Evolutionary conservation across 2,113 vertebrate species (phyloP), one percentile per base, ranked within the genome.

Genomic region (Takifugu flavidus): DNA sequence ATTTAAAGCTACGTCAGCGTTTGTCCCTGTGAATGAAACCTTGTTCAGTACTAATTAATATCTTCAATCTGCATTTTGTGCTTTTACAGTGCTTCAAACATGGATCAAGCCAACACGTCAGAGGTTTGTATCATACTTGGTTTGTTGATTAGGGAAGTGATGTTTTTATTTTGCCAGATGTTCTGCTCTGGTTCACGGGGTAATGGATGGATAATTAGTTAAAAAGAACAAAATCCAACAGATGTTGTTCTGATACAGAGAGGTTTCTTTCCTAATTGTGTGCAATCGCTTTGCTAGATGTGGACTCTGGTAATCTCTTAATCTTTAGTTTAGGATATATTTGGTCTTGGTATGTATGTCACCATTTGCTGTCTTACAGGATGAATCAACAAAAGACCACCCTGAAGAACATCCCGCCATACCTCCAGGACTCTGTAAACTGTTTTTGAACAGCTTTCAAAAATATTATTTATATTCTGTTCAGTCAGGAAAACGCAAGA

Each of bases 101-200:
- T 91, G 91, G 89, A 92, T 47, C 86, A 84, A 67, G 86, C 82
- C 70, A 89, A 80, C 81, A 90, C 85, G 29, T 84, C 85, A 6
- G 90, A 91, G 90, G 90, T 82, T 31, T 53, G 79, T 68, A 25
- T 13, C 13, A 49, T 42, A 2, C 15, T 31, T 70, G 7, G 13
- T 65, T 1, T 61, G 58, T 55, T 27, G 43, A 15, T 43, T 12
- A 5, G 3, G 4, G 3, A 6, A 26, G 10, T n/a, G 45, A 47
- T 45, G 27, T 28, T 26, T 34, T 14, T 63, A 29, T 59, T 56
- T 56, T 46, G 25, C 28, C 25, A 49, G 44, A 28, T 70, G 31
- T 62, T 2, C 25, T 13, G 28, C 13, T 51, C 43, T 47, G 4
- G 14, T 14, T 47, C 2, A 1, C 15, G 47, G 8, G 47, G 15